Evolutionary conservation across 2,113 vertebrate genomes (phyloP), one percentile per base, ranked within the genome.

Genomic region (Strix uralensis): DNA sequence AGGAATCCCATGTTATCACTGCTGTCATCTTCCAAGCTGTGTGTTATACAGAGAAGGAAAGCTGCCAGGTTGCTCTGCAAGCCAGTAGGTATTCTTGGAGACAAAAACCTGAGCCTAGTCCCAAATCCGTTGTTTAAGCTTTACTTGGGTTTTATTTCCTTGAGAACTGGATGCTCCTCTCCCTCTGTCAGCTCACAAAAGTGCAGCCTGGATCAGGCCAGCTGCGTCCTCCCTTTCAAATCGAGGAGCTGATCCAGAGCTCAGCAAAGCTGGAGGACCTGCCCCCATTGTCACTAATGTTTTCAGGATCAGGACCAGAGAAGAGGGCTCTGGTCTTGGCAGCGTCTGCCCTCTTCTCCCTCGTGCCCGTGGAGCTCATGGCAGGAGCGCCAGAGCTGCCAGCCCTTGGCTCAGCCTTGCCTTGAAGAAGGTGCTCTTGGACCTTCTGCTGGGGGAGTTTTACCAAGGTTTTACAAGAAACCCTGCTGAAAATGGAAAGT

Each of bases 61-160:
- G 78, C 70, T 91, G 84, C 93, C 93, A 91, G 80, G 34, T 7
- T 62, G 30, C 55, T 74, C 69, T 66, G 67, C 18, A 7, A 86
- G 51, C 77, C 84, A 93, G 81, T 36, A 84, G 96, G 88, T 95
- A 67, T 92, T 81, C 67, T 38, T 92, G 91, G 92, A 93, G 61
- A 20, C 42, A 81, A 63, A 89, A 85, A 11, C 16, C 59, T 23
- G 8, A 75, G 38, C 62, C 73, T 32, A 44, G 36, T 72, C 72
- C 69, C 89, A 51, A 58, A 66, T 40, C 34, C 1, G 2, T 70
- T 61, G 70, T 88, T 78, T 40, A 62, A 81, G 65, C 40, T 92
- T 69, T 34, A 11, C 54, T 59, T 59, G 79, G 65, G 12, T 78
- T 88, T 82, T 16, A 29, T 87, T 90, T 69, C 79, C 86, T 62